Conservation (phyloP, 2,797 vertebrate species). For the Lindbergichthys nudifrons region DNA sequence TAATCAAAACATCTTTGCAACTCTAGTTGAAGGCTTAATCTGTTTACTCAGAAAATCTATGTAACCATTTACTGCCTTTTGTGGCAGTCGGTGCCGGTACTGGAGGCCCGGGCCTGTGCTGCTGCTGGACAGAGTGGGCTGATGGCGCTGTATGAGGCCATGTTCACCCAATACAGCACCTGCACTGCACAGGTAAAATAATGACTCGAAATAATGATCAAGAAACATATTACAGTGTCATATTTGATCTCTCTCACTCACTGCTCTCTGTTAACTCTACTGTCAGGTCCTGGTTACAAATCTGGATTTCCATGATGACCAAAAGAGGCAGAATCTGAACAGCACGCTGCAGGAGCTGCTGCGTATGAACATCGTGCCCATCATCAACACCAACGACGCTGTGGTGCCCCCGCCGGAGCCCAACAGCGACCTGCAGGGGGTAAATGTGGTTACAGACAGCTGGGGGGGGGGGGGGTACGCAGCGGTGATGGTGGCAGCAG, state of each 20-base stretch:
- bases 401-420: constrained; percentile 97
- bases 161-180: constrained; percentile 99
- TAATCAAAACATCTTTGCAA: too few species aligned
- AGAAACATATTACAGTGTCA: neutral
- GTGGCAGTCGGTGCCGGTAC: constrained; percentile 89
- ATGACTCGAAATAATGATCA: neutral
- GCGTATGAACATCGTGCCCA: constrained; percentile 98
- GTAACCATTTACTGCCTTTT: constrained; percentile 19
- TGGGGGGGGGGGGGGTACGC: constrained; percentile 44
- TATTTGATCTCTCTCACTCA: neutral
- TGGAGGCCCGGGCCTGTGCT: constrained; percentile 97
- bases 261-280: neutral
- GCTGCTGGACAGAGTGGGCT: constrained; percentile 97
- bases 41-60: neutral
- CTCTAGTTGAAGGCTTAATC: neutral
- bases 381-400: constrained; percentile 98
- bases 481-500: constrained; percentile 48
- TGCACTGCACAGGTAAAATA: constrained; percentile 93
- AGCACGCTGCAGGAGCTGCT: constrained; percentile 95
- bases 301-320: constrained; percentile 96
- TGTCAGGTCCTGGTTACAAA: constrained; percentile 96
- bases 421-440: constrained; percentile 98
- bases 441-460: constrained; percentile 94
- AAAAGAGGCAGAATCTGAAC: constrained; percentile 95
- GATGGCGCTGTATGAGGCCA: constrained; percentile 98